Base-by-base conservation (phyloP, 2,888 invertebrate species). In the Cheilosia vulpina region DNA sequence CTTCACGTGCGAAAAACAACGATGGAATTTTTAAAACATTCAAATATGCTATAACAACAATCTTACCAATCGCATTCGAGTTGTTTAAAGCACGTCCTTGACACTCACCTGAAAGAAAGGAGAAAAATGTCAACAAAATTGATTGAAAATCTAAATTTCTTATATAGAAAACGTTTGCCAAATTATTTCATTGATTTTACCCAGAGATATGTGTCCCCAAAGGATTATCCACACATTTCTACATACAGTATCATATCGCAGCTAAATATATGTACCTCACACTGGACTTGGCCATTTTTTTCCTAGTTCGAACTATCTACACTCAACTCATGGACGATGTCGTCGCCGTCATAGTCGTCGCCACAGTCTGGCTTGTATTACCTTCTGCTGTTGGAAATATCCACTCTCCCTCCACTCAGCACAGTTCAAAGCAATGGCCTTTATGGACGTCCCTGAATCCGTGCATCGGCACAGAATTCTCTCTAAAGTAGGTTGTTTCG, bases 381-480 rank as follows among this genome's bases (percentile, higher is more conserved):
- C 72, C 58, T 71, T 69, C 65, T 71, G 52, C 19, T 47, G 17
- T 6, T 72, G 19, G 60, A 77, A 71, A 57, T 50, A 81, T 71
- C 41, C 69, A 77, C 66, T 50, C 76, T 81, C 63, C 50, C 55
- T 9, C 41, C 47, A 53, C 47, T 24, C 45, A 45, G 43, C 76
- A 69, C 69, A 83, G 65, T 63, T 79, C 58, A 76, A 80, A 52
- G 21, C 76, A 21, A 55, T 41, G 81, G 71, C 85, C 85, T 85
- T 85, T 81, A 69, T 80, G 73, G 65, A 83, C 65, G 88, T 88
- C 88, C 88, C 88, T 88, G 88, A 88, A 87, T 79, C 53, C 75
- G 88, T 88, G 73, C 88, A 87, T 73, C 87, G 88, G 88, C 88
- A 87, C 87, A 88, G 83, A 88, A 87, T 83, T 81, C 69, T 24